phyloP scores from a whole-genome alignment of 92 coral and sea anemone genomes.

The Desmophyllum pertusum region DNA sequence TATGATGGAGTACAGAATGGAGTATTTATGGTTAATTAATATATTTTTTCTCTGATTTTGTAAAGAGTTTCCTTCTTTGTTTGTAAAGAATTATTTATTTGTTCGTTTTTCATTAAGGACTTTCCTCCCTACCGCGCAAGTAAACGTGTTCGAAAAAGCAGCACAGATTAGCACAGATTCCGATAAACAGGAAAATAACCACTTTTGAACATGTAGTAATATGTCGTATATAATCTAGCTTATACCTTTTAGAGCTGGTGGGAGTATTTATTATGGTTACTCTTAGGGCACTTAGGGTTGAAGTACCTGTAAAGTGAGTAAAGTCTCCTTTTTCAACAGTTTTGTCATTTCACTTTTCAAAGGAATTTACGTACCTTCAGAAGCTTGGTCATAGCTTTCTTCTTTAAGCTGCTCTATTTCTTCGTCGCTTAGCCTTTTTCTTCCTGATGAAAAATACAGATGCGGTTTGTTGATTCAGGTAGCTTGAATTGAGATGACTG shows the following conservation, averaged over 20 bases:
- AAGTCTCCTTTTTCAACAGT: background rate
- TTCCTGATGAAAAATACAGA: slow-evolving; percentile 16
- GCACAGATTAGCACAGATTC: too few relatives aligned
- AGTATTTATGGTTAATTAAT: background rate
- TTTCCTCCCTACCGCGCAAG: too few relatives aligned
- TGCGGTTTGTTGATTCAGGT: background rate
- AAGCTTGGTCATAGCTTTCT: slow-evolving; percentile 45
- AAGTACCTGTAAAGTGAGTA: background rate
- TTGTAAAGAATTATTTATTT: too few relatives aligned
- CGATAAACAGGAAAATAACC: too few relatives aligned
- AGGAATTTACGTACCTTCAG: slow-evolving; percentile 12
- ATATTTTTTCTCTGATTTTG: too few relatives aligned
- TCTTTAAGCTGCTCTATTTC: slow-evolving; percentile 58
- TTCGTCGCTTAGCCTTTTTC: slow-evolving; percentile 59
- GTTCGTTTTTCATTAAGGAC: too few relatives aligned
- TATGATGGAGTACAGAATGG: background rate
- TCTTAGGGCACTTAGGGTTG: background rate
- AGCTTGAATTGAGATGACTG: background rate
- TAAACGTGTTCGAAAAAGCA: too few relatives aligned
- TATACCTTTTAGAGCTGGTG: too few relatives aligned
- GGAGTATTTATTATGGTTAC: background rate
- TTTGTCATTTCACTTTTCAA: background rate
- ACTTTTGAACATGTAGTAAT: too few relatives aligned
- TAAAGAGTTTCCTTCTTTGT: too few relatives aligned
- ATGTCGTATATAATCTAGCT: background rate